Conservation (phyloP, 2,797 vertebrate species). For the Discoglossus pictus region DNA sequence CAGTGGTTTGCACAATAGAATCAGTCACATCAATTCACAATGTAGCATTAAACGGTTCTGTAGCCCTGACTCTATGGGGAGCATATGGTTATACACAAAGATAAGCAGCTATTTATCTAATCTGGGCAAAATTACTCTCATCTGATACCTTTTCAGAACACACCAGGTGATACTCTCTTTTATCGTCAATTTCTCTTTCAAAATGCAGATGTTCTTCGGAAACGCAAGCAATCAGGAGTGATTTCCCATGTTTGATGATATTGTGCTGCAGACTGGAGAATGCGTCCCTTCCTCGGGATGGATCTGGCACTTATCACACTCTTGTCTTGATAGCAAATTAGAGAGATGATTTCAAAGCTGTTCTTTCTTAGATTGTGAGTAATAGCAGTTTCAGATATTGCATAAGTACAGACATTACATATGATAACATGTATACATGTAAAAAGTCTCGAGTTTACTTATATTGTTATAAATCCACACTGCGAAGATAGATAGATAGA, state of each 20-base stretch:
- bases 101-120: constrained; percentile 5
- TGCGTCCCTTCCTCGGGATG: not conserved
- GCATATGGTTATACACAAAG: not conserved
- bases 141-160: constrained; percentile 1
- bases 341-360: constrained; percentile 11
- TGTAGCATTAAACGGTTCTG: not conserved
- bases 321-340: constrained; percentile 29
- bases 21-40: not conserved
- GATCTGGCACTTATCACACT: constrained; percentile 4
- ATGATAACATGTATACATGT: not conserved
- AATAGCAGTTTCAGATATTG: not conserved
- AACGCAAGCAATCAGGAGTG: constrained; percentile 19
- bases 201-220: constrained; percentile 27
- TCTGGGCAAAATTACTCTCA: constrained; percentile 1
- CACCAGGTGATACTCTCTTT: constrained; percentile 26
- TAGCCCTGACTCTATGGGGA: not conserved
- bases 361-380: not conserved
- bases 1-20: too few relatives aligned
- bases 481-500: too few relatives aligned
- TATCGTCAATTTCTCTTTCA: constrained; percentile 6
- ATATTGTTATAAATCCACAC: too few relatives aligned
- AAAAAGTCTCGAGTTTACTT: not conserved
- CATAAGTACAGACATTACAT: not conserved
- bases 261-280: constrained; percentile 3
- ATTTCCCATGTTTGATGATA: constrained; percentile 23